Evolutionary conservation across 2,113 vertebrate species (phyloP).

Genomic region (Anarrhichthys ocellatus): DNA sequence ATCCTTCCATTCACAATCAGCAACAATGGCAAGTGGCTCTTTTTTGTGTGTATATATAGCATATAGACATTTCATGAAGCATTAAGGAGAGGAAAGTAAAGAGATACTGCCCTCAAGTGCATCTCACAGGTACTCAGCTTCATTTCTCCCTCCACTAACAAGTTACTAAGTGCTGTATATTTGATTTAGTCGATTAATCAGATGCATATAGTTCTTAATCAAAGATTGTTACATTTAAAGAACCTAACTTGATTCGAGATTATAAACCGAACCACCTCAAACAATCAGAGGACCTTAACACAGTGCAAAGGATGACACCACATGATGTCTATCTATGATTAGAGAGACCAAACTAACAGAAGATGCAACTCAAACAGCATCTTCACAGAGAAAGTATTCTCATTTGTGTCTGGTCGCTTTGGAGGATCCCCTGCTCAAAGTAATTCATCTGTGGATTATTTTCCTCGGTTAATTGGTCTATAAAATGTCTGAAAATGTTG

Average conservation of each 20-base stretch:
- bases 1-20: not conserved
- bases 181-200: not conserved
- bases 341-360: not conserved
- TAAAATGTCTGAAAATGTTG: not conserved
- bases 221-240: not conserved
- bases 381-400: too few species aligned
- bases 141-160: not conserved
- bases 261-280: not conserved
- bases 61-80: not conserved
- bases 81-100: not conserved
- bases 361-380: not conserved
- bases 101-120: not conserved
- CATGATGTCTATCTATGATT: not conserved
- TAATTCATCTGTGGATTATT: not conserved
- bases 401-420: not conserved
- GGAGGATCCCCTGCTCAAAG: too few species aligned
- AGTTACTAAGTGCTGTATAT: not conserved
- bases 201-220: not conserved
- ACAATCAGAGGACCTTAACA: not conserved
- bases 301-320: not conserved
- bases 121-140: not conserved
- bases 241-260: not conserved
- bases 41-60: not conserved
- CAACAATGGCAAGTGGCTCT: not conserved
- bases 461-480: not conserved